Conservation (phyloP, 30 jellyfish, hydroid and myxozoan genomes). For the Morbakka virulenta region DNA sequence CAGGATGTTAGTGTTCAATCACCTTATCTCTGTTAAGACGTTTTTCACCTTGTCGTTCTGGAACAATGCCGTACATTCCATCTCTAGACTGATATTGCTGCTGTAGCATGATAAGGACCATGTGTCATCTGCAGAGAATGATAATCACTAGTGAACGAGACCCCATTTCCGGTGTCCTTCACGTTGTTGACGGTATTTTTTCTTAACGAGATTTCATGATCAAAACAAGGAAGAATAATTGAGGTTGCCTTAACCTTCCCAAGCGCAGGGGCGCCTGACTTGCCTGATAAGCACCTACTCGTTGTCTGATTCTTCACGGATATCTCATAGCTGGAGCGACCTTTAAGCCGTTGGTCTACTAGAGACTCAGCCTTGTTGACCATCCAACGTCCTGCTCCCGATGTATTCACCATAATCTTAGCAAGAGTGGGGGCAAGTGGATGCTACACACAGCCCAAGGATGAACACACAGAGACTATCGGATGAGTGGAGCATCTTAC, state of each 20-base stretch:
- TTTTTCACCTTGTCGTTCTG: slow-evolving; percentile 2
- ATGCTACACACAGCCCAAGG: slow-evolving; percentile 3
- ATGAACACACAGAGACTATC: slow-evolving; percentile 13
- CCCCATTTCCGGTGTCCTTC: slow-evolving; percentile 2
- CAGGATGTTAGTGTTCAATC: neutral
- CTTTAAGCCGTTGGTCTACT: slow-evolving; percentile 6
- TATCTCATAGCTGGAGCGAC: slow-evolving; percentile 8
- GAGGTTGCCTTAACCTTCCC: slow-evolving; percentile 24
- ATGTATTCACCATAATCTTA: slow-evolving; percentile 1
- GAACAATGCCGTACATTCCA: slow-evolving; percentile 18
- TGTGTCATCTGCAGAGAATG: slow-evolving; percentile 14
- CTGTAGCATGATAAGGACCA: slow-evolving; percentile 9
- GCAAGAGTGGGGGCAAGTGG: slow-evolving; percentile 4
- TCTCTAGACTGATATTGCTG: no score
- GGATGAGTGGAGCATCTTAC: neutral
- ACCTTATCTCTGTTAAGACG: neutral
- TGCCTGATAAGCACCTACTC: neutral
- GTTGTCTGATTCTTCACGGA: neutral
- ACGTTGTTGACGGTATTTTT: neutral
- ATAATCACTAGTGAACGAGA: slow-evolving; percentile 14
- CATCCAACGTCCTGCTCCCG: slow-evolving; percentile 15
- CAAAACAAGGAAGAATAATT: no score
- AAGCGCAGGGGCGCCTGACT: neutral
- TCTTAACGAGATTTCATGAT: no score
- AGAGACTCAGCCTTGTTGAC: neutral